Base-by-base conservation (phyloP, 2,113 vertebrate species). In the Chaenogobius annularis region DNA sequence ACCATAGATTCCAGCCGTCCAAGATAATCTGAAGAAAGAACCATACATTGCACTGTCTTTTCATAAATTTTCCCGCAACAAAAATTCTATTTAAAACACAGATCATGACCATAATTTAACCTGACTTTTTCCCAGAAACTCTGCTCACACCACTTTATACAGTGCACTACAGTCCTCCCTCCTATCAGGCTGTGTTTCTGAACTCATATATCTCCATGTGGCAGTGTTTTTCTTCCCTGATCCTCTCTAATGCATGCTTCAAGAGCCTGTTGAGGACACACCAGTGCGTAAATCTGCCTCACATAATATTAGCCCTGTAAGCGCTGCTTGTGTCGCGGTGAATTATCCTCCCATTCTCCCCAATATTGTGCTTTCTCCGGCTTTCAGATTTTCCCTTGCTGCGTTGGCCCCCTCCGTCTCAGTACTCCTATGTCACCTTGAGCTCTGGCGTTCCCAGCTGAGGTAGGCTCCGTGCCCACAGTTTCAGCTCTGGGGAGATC, bases 351-450 rank as follows among this genome's bases (percentile, higher is more conserved):
- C 68, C 46, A 26, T 82, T 84, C 63, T 83, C 62, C 70, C 46
- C 65, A 40, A 64, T 64, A 19, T 6, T 64, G 50, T 69, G 55
- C 66, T 10, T 58, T 77, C 48, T 71, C 70, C 19, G 13, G 73
- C 47, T 70, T 69, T 75, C 58, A 37, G 50, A 73, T 58, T 82
- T 75, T 7, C 37, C 37, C 37, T 5, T 7, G 48, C 62, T 31
- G 61, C 54, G 14, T 74, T 37, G 31, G 46, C n/a, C 37, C 46
- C 14, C 26, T n/a, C 43, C 43, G 44, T 47, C 64, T 13, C 40
- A 46, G 70, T 70, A 10, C 44, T 75, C 63, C 76, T 74, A 59
- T 84, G 83, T 88, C 87, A 89, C 87, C 87, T 90, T 88, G 85
- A 88, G 70, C 79, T 44, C 63, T 78, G 68, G 70, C 63, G 47